phyloP scores from a whole-genome alignment of 2,888 invertebrate genomes.

The Troides aeacus region DNA sequence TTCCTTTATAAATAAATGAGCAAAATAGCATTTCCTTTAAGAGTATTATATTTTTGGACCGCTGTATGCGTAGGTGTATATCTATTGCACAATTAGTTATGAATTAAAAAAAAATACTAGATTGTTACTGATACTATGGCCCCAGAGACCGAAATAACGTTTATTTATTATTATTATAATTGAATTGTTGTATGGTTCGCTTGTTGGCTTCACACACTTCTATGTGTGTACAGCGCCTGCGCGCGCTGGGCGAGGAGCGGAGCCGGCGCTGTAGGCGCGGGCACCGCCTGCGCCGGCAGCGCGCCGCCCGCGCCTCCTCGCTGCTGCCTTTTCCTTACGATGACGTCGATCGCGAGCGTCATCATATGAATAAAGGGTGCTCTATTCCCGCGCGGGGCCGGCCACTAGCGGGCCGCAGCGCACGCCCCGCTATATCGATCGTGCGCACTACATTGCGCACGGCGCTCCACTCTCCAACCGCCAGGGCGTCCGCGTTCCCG shows the following conservation, averaged over 20 bases:
- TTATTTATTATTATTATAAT: no score
- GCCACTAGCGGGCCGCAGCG: constrained; percentile 50
- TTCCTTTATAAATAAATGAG: no score
- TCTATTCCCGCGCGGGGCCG: constrained; percentile 46
- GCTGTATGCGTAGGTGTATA: no score
- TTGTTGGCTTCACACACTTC: background rate
- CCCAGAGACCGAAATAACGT: no score
- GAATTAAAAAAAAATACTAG: no score
- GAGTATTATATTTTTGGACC: no score
- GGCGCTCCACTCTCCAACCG: constrained; percentile 39
- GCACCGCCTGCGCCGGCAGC: constrained; percentile 36
- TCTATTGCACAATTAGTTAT: no score
- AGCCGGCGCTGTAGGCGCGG: background rate
- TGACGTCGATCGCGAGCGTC: constrained; percentile 62
- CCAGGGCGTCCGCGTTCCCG: constrained; percentile 50
- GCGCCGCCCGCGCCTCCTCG: constrained; percentile 34
- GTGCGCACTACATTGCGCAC: constrained; percentile 48
- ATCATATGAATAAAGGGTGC: constrained; percentile 58
- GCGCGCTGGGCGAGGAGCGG: background rate
- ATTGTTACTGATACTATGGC: no score
- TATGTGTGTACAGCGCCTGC: no score
- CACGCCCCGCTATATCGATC: constrained; percentile 55
- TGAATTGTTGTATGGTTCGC: no score
- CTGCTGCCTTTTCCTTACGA: constrained; percentile 38
- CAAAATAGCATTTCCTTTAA: no score